Conservation (phyloP, 1,140 invertebrate species). For the Nephila pilipes region DNA sequence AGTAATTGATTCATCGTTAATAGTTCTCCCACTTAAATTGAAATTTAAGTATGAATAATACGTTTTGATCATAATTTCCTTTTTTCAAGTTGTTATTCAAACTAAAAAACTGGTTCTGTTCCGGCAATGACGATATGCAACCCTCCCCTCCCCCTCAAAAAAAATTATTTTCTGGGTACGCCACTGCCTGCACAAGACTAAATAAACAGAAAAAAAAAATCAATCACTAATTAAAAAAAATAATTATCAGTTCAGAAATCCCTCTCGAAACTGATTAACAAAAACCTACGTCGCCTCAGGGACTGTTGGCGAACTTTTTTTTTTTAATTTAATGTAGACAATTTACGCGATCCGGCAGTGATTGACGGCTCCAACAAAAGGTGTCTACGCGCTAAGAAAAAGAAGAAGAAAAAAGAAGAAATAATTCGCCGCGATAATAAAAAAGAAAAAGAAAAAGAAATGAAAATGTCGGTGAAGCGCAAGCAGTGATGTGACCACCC, state of each 20-base stretch:
- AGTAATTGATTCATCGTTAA: too few relatives aligned
- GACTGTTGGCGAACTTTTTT: background rate
- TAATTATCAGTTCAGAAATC: background rate
- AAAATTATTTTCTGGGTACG: too few relatives aligned
- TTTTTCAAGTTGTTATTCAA: too few relatives aligned
- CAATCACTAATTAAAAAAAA: background rate
- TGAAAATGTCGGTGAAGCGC: background rate
- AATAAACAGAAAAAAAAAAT: background rate
- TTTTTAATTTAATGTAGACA: background rate
- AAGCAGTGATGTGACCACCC: slow-evolving; percentile 22
- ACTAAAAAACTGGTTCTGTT: too few relatives aligned
- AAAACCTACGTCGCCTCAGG: background rate
- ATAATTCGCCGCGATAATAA: background rate
- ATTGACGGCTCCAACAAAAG: slow-evolving; percentile 6
- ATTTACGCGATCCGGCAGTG: background rate
- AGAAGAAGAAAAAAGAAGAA: background rate
- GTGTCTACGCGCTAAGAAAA: background rate
- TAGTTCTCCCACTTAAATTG: too few relatives aligned
- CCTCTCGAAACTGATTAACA: background rate
- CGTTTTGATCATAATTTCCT: too few relatives aligned
- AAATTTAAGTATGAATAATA: too few relatives aligned
- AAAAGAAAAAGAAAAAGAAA: slow-evolving; percentile 8
- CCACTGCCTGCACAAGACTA: too few relatives aligned
- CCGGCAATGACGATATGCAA: too few relatives aligned
- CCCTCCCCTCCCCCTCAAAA: too few relatives aligned